Evolutionary conservation across 2,797 vertebrate species (phyloP).

Genomic region (Amblyopsis hoosieri): DNA sequence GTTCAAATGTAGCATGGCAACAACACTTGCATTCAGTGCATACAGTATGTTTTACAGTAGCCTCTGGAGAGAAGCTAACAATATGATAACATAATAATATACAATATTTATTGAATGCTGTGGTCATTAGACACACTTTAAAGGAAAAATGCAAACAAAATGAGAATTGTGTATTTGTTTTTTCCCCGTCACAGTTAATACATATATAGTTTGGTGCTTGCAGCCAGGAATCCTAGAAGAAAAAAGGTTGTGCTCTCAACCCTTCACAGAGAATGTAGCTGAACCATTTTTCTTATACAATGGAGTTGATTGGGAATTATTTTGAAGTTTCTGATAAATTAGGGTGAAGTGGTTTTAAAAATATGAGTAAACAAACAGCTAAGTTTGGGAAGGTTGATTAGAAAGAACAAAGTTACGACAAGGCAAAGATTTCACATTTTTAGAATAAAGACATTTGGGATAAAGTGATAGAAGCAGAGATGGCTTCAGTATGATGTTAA

Average conservation of each 20-base stretch:
- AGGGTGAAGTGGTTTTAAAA: neutral
- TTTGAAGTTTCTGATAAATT: neutral
- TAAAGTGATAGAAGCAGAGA: neutral
- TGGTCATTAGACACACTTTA: no score
- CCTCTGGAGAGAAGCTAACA: neutral
- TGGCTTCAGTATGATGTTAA: conserved; percentile 2
- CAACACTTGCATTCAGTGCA: no score
- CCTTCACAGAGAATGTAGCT: no score
- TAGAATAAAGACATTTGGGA: neutral
- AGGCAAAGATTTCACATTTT: neutral
- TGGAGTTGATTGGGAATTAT: neutral
- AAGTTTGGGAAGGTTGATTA: conserved; percentile 5
- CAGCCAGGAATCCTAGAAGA: neutral
- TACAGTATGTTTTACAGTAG: neutral
- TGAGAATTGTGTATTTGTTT: no score
- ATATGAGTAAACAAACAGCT: neutral
- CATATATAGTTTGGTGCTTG: no score
- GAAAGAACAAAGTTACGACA: neutral
- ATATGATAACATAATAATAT: no score
- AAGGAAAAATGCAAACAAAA: neutral
- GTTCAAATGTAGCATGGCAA: neutral
- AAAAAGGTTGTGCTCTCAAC: no score
- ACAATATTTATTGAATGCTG: no score
- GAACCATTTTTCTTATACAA: no score
- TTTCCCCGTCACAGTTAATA: neutral